Evolutionary conservation across 2,113 vertebrate species (phyloP).

Genomic region (Poecilia latipinna): DNA sequence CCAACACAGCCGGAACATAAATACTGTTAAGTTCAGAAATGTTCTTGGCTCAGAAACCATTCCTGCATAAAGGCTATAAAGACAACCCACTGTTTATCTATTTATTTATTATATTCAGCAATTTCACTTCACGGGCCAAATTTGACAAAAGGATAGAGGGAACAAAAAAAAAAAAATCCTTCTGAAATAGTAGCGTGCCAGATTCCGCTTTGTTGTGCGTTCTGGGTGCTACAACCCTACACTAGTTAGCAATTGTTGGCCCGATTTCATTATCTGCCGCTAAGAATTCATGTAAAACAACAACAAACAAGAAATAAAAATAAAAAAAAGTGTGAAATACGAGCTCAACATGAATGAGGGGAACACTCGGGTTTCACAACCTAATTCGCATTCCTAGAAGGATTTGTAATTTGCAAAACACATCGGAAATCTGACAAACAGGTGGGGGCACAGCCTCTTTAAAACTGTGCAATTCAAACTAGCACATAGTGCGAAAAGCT

Average conservation of each 20-base stretch:
- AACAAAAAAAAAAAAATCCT: conserved; percentile 55
- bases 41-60: conserved; percentile 73
- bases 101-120: conserved; percentile 76
- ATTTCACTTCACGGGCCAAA: conserved; percentile 68
- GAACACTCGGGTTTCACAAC: conserved; percentile 37
- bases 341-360: conserved; percentile 28
- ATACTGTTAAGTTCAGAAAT: conserved; percentile 76
- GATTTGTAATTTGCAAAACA: conserved; percentile 75
- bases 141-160: conserved; percentile 61
- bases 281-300: conserved; percentile 49
- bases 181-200: conserved; percentile 56
- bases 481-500: conserved; percentile 69
- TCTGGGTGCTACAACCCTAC: conserved; percentile 46
- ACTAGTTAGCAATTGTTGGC: conserved; percentile 59
- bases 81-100: conserved; percentile 76
- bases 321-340: conserved; percentile 49
- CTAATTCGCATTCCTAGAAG: conserved; percentile 75
- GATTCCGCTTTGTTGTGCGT: conserved; percentile 57
- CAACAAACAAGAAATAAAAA: neutral
- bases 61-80: conserved; percentile 72
- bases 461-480: conserved; percentile 76
- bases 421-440: conserved; percentile 68
- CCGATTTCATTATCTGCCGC: conserved; percentile 52
- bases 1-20: conserved; percentile 69
- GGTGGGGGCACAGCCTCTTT: conserved; percentile 69